A percentile compares a stretch with the other conserved stretches of the same genome.
These are phyloP conservation scores for Mylabris sibirica DNA, from an alignment of 2,888 invertebrate genomes.

Conservation along the genomic window DNA sequence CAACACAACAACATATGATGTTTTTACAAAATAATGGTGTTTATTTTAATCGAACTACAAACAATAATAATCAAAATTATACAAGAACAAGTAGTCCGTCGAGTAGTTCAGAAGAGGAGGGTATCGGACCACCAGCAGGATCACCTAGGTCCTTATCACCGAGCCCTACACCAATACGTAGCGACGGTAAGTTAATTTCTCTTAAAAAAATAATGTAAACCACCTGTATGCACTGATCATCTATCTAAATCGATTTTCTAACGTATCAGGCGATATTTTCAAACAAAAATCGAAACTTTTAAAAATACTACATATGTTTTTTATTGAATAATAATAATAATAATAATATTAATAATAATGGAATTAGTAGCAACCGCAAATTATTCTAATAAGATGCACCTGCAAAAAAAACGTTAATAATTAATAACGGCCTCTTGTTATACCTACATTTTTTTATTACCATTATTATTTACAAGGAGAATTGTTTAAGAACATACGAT, in stretches of 20 bases:
- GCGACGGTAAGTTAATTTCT: conserved; percentile 56
- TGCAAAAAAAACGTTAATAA: conserved; percentile 45
- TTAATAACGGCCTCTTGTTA: conserved; percentile 39
- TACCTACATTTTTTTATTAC: background rate
- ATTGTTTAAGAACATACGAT: background rate
- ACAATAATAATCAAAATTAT: conserved; percentile 55
- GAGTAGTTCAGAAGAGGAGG: conserved; percentile 62
- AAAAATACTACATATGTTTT: background rate
- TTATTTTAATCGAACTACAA: conserved; percentile 57
- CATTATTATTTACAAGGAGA: background rate
- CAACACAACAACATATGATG: conserved; percentile 59
- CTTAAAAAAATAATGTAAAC: too few species aligned
- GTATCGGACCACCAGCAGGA: conserved; percentile 58
- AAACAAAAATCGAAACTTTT: too few species aligned
- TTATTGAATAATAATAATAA: background rate
- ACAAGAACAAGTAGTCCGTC: conserved; percentile 58
- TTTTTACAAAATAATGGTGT: conserved; percentile 58
- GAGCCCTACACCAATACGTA: conserved; percentile 57
- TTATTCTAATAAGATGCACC: conserved; percentile 42
- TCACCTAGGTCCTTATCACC: conserved; percentile 57
- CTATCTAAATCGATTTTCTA: too few species aligned
- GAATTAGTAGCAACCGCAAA: conserved; percentile 43
- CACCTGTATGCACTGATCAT: too few species aligned
- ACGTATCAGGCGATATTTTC: too few species aligned
- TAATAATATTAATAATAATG: background rate